phyloP scores from a whole-genome alignment of 1,140 invertebrate species.

The Sminthurinus signatus region DNA sequence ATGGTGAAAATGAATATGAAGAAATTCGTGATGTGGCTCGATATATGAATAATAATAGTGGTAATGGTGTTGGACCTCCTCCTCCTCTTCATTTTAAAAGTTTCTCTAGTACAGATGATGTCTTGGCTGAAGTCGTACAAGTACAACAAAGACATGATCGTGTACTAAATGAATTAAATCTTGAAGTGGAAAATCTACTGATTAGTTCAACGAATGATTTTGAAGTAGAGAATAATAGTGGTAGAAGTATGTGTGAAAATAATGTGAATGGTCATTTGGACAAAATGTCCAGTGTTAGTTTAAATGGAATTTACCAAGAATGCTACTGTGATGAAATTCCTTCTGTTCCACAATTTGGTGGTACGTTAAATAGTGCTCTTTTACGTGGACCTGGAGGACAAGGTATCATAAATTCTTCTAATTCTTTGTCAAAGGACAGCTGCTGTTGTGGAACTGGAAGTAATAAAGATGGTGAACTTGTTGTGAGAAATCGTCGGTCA shows the following conservation, averaged over 20 bases:
- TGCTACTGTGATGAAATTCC: slow-evolving; percentile 16
- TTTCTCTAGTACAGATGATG: slow-evolving; percentile 40
- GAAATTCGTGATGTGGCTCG: slow-evolving; percentile 39
- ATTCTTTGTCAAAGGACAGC: neutral
- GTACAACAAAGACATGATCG: slow-evolving; percentile 37
- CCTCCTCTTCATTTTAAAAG: slow-evolving; percentile 37
- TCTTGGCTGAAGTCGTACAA: slow-evolving; percentile 40
- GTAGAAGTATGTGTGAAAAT: neutral
- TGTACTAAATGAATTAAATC: slow-evolving; percentile 39
- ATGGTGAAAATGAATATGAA: slow-evolving; percentile 40
- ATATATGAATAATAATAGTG: slow-evolving; percentile 30
- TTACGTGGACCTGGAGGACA: neutral
- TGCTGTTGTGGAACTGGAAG: neutral
- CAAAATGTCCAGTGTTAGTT: slow-evolving; percentile 14
- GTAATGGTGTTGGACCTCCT: neutral
- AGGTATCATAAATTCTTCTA: neutral
- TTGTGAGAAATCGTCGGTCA: slow-evolving; percentile 2
- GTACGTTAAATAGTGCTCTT: neutral
- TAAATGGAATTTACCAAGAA: slow-evolving; percentile 12
- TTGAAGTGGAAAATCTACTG: slow-evolving; percentile 40
- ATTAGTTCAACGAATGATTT: slow-evolving; percentile 25
- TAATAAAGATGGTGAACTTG: neutral
- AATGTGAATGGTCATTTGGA: slow-evolving; percentile 6
- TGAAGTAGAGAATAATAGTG: slow-evolving; percentile 9
- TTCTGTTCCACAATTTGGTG: slow-evolving; percentile 4